Evolutionary conservation across 2,113 vertebrate species (phyloP).

Genomic region (Potamarius usumacintae): DNA sequence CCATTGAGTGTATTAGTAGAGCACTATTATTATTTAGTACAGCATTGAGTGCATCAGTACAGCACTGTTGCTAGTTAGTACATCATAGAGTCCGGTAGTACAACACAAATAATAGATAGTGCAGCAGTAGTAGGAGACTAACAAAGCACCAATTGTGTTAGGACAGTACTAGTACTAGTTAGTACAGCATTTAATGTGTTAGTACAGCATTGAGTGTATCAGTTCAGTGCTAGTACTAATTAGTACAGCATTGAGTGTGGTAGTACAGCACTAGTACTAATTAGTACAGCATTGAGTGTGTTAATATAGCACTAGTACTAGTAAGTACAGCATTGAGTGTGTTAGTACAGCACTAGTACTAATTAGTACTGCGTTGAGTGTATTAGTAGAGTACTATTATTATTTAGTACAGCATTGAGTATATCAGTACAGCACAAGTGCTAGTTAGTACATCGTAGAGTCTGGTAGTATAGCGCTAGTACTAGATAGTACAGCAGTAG

Average conservation of each 20-base stretch:
- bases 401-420: neutral
- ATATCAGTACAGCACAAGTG: neutral
- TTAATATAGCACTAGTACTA: neutral
- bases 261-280: neutral
- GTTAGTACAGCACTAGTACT: neutral
- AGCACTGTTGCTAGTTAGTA: neutral
- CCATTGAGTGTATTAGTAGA: neutral
- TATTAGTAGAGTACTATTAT: neutral
- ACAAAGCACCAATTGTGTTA: neutral
- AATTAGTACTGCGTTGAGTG: neutral
- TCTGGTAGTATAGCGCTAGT: neutral
- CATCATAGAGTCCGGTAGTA: neutral
- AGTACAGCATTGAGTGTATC: neutral
- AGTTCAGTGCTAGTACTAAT: neutral
- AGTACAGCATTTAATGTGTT: neutral
- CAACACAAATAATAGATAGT: neutral
- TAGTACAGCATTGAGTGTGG: neutral
- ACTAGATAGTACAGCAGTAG: neutral
- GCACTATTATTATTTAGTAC: neutral
- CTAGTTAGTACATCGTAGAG: neutral
- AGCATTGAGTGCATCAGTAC: neutral
- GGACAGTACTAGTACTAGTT: neutral
- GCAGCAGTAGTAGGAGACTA: neutral
- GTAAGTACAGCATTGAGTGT: neutral
- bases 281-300: neutral